Base-by-base conservation (phyloP, 2,888 invertebrate genomes). In the Brachynemurus nebulosus region DNA sequence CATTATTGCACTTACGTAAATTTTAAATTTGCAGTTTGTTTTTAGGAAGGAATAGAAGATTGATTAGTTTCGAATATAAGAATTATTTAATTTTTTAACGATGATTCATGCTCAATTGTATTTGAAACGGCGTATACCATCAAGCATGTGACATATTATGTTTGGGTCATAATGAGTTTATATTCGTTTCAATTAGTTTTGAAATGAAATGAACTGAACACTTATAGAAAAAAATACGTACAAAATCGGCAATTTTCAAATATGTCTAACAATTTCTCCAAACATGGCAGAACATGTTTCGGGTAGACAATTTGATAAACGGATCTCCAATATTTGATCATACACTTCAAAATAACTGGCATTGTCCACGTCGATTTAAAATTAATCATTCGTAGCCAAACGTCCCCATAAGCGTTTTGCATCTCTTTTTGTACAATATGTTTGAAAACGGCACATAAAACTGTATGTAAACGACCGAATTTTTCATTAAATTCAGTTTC, bases 241-340 rank as follows among this genome's bases (percentile, higher is more conserved):
- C 58, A 50, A 49, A 44, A 50, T 40, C 51, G 44, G n/a, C 41
- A 48, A 12, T 48, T 48, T 14, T 59, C 38, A 45, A 56, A 45
- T 19, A 45, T 36, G 16, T 51, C 44, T 17, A 60, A 52, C 14
- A 42, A 18, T 45, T 59, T 53, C 9, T 60, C 55, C 11, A 62
- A 48, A 12, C 54, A 50, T 44, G 55, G 58, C 18, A 50, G 47
- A 46, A 53, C 59, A 20, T 63, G 61, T 47, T 62, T 64, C 45
- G 61, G 53, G 19, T 63, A 44, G 25, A 51, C 49, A 1, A 70
- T 68, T 47, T 59, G 64, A 63, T 78, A 77, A 9, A 76, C 72
- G 0, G 73, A 68, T 7, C 67, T 58, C 76, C 77, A 78, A 57
- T 76, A 76, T 54, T 70, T 71, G 44, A 70, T 63, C 50, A 77